Percentiles rank a stretch among this genome's conserved stretches.
Evolutionary conservation across 2,888 invertebrate species (phyloP).

Genomic region (Syritta pipiens): DNA sequence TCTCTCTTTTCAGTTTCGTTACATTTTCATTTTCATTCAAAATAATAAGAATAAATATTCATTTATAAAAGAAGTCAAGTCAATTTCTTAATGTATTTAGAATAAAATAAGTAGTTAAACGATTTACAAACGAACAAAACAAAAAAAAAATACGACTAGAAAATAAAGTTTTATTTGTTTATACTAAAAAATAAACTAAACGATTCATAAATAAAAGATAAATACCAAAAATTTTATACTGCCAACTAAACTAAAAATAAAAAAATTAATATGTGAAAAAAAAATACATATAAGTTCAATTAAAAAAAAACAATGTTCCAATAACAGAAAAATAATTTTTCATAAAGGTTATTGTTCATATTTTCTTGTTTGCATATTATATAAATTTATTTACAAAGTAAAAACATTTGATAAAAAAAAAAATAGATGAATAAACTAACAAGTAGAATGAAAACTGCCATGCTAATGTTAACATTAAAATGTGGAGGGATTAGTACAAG

Average conservation of each 20-base stretch:
- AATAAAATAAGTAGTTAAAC: slow-evolving; percentile 49
- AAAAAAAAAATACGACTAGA: slow-evolving; percentile 16
- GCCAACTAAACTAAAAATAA: slow-evolving; percentile 53
- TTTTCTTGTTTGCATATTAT: slow-evolving; percentile 14
- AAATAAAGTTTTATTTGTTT: slow-evolving; percentile 22
- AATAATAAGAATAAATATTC: slow-evolving; percentile 71
- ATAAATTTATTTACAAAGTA: background rate
- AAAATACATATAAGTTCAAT: slow-evolving; percentile 21
- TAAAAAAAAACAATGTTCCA: slow-evolving; percentile 19
- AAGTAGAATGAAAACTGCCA: slow-evolving; percentile 48
- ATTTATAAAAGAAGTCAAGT: slow-evolving; percentile 38
- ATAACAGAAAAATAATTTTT: background rate
- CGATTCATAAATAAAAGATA: slow-evolving; percentile 4
- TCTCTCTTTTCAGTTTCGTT: slow-evolving; percentile 3
- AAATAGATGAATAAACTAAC: slow-evolving; percentile 3
- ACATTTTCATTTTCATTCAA: background rate
- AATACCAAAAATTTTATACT: slow-evolving; percentile 63
- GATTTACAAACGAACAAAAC: slow-evolving; percentile 18
- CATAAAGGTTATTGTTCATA: background rate
- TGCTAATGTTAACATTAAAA: slow-evolving; percentile 25
- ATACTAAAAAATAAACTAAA: slow-evolving; percentile 23
- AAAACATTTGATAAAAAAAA: background rate
- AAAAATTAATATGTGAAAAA: slow-evolving; percentile 1
- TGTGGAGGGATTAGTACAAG: slow-evolving; percentile 63
- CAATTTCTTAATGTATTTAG: slow-evolving; percentile 61